phyloP scores from a whole-genome alignment of 2,797 vertebrate species.

The Rhodeus uyekii region DNA sequence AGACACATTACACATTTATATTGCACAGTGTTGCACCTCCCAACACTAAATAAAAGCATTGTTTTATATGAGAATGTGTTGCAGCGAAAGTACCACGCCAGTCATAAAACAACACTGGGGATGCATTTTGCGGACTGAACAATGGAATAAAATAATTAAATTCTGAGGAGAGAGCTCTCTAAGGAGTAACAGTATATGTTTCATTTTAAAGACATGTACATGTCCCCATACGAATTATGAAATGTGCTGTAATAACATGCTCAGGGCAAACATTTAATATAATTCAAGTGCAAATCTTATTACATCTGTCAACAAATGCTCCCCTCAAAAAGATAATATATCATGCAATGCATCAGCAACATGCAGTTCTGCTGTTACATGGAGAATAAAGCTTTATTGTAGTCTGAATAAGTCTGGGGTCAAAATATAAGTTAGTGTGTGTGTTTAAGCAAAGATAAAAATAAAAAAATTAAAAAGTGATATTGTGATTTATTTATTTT shows the following conservation, averaged over 20 bases:
- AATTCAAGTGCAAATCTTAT: slow-evolving; percentile 37
- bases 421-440: background rate
- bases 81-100: slow-evolving; percentile 31
- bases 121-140: slow-evolving; percentile 41
- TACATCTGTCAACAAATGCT: slow-evolving; percentile 7
- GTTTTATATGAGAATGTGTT: slow-evolving; percentile 46
- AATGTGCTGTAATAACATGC: slow-evolving; percentile 19
- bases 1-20: slow-evolving; percentile 43
- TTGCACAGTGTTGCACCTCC: background rate
- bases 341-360: background rate
- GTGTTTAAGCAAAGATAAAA: background rate
- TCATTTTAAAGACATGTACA: slow-evolving; percentile 25
- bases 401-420: background rate
- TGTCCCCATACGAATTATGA: background rate
- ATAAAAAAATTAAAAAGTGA: no score
- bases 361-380: background rate
- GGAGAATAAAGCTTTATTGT: background rate
- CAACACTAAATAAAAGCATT: slow-evolving; percentile 45
- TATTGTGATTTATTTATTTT: no score
- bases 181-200: slow-evolving; percentile 14
- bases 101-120: slow-evolving; percentile 36
- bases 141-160: slow-evolving; percentile 48
- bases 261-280: background rate
- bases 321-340: slow-evolving; percentile 1
- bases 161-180: slow-evolving; percentile 1